Conservation (phyloP, 1,140 invertebrate genomes). For the Andrena cerasifolii region DNA sequence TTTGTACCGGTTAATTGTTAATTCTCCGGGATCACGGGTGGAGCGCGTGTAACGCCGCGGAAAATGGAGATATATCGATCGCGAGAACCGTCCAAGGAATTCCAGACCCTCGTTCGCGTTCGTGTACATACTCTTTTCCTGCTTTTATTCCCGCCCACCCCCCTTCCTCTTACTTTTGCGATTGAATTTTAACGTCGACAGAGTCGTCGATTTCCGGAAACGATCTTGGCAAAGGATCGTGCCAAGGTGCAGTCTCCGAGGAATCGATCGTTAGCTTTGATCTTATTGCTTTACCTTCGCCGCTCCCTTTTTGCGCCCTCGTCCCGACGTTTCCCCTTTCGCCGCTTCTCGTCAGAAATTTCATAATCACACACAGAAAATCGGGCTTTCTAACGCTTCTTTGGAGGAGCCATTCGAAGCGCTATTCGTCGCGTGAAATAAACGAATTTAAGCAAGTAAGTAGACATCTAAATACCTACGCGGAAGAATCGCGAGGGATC, state of each 20-base stretch:
- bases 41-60: neutral
- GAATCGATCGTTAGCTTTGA: conserved; percentile 62
- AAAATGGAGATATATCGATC: conserved; percentile 24
- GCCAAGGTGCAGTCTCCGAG: conserved; percentile 66
- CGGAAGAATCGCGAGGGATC: too few relatives aligned
- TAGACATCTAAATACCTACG: too few relatives aligned
- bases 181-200: conserved; percentile 50
- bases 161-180: conserved; percentile 25
- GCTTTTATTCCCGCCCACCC: conserved; percentile 13
- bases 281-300: conserved; percentile 40
- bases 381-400: neutral
- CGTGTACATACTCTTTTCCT: neutral
- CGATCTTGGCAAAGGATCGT: conserved; percentile 59
- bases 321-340: conserved; percentile 7
- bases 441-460: neutral
- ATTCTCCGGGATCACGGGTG: neutral
- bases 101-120: conserved; percentile 18
- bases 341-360: conserved; percentile 14
- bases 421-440: neutral
- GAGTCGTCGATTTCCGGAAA: conserved; percentile 61
- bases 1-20: neutral
- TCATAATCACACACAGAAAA: conserved; percentile 5
- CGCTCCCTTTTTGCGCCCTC: conserved; percentile 8
- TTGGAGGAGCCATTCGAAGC: neutral
- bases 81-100: conserved; percentile 7